Percentiles rank a stretch among this genome's conserved stretches.
Evolutionary conservation across 2,797 vertebrate genomes (phyloP).

Genomic region (Nasua narica): DNA sequence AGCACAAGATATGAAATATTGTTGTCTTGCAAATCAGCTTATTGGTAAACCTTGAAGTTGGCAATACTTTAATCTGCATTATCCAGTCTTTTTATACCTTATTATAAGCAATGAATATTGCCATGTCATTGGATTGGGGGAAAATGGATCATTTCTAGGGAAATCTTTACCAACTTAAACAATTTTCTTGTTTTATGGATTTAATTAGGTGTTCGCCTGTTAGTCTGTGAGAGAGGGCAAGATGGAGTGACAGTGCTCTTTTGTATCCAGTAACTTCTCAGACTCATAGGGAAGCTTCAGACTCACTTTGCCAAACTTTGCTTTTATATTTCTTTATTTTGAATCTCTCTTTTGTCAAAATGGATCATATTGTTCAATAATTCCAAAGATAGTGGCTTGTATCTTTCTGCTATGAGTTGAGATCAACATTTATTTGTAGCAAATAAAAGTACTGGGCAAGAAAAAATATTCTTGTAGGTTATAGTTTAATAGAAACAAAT

Average conservation of each 20-base stretch:
- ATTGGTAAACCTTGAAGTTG: slow-evolving; percentile 56
- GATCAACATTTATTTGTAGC: not conserved
- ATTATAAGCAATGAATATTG: slow-evolving; percentile 22
- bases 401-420: not conserved
- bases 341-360: not conserved
- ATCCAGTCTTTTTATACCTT: slow-evolving; percentile 38
- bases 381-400: not conserved
- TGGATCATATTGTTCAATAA: not conserved
- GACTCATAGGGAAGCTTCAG: not conserved
- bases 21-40: slow-evolving; percentile 47
- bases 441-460: not conserved
- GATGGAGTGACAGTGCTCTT: not conserved
- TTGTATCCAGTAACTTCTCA: not conserved
- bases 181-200: slow-evolving; percentile 18
- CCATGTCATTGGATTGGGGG: not conserved
- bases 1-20: slow-evolving; percentile 46
- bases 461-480: not conserved
- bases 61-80: slow-evolving; percentile 48
- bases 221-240: not conserved
- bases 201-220: slow-evolving; percentile 33
- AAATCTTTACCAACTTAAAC: slow-evolving; percentile 10
- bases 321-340: not conserved
- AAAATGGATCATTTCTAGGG: not conserved
- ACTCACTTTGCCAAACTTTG: not conserved
- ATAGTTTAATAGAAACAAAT: not conserved